These are phyloP conservation scores for Ptilorrhoa leucosticta DNA, from an alignment of 2,113 vertebrate species.

Conservation along the genomic window DNA sequence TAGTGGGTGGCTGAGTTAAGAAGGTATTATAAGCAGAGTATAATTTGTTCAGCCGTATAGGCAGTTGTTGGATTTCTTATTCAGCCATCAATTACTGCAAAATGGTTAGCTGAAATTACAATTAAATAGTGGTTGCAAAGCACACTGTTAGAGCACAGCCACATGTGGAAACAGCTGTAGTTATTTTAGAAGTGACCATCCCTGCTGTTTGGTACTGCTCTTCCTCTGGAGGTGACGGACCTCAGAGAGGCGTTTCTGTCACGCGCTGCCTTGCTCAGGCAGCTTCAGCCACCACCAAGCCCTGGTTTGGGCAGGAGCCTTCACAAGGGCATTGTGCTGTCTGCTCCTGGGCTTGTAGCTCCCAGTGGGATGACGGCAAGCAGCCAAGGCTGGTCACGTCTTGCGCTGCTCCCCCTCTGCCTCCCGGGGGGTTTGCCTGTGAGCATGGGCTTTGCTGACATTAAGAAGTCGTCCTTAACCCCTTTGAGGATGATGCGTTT, in stretches of 20 bases:
- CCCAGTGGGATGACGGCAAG: not conserved
- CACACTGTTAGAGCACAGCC: not conserved
- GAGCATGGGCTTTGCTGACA: accelerated
- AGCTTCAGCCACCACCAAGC: not conserved
- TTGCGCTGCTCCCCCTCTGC: accelerated
- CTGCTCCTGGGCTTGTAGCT: not conserved
- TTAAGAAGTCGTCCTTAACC: accelerated
- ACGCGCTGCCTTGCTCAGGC: accelerated
- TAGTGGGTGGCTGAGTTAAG: constrained; percentile 34
- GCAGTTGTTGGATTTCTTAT: constrained; percentile 28
- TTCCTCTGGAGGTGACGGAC: not conserved
- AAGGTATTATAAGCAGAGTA: not conserved
- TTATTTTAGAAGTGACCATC: not conserved
- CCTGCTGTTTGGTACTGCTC: not conserved
- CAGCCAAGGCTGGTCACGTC: not conserved
- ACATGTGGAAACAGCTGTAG: not conserved
- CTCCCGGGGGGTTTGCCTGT: accelerated
- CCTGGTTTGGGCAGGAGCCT: not conserved
- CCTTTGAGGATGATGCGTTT: not conserved
- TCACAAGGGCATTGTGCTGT: accelerated
- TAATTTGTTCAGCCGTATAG: constrained; percentile 25
- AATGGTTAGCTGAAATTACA: constrained; percentile 27
- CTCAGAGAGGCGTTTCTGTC: not conserved
- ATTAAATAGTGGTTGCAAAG: not conserved
- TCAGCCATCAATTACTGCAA: not conserved